Percentiles rank a stretch among this genome's conserved stretches.
These are phyloP conservation scores for Aromia moschata DNA, from an alignment of 2,888 invertebrate species.

Conservation along the genomic window DNA sequence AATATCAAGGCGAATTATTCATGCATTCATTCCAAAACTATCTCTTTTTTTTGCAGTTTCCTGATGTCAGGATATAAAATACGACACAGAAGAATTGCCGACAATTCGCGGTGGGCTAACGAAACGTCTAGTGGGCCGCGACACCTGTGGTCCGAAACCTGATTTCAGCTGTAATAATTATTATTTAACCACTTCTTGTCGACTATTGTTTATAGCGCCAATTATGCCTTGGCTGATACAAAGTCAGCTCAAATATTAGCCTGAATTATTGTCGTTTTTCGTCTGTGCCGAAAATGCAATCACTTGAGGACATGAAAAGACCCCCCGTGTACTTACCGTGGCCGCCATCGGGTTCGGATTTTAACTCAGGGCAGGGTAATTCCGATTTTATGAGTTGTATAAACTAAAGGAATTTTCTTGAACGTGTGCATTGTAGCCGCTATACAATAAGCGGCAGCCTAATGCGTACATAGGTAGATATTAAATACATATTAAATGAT, in stretches of 20 bases:
- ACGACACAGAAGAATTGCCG: constrained; percentile 27
- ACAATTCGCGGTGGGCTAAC: constrained; percentile 25
- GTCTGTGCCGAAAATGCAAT: constrained; percentile 23
- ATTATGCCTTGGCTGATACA: constrained; percentile 36
- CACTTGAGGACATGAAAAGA: neutral
- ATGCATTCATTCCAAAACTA: too few relatives aligned
- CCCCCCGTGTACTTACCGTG: constrained; percentile 7
- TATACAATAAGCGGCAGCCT: too few relatives aligned
- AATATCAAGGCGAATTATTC: too few relatives aligned
- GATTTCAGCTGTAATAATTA: constrained; percentile 44
- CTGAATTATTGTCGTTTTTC: constrained; percentile 26
- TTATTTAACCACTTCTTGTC: constrained; percentile 49
- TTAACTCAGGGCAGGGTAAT: too few relatives aligned
- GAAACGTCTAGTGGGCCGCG: constrained; percentile 36
- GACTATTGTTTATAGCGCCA: constrained; percentile 46
- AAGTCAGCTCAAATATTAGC: constrained; percentile 30
- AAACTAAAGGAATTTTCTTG: too few relatives aligned
- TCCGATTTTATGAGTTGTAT: too few relatives aligned
- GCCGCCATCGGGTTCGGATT: too few relatives aligned
- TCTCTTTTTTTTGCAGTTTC: neutral
- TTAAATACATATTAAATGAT: too few relatives aligned
- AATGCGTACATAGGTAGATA: too few relatives aligned
- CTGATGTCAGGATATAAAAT: constrained; percentile 7
- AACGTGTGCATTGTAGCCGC: too few relatives aligned
- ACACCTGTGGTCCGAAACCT: constrained; percentile 49